phyloP scores from a whole-genome alignment of 1,140 invertebrate species.

The Planococcus citri region DNA sequence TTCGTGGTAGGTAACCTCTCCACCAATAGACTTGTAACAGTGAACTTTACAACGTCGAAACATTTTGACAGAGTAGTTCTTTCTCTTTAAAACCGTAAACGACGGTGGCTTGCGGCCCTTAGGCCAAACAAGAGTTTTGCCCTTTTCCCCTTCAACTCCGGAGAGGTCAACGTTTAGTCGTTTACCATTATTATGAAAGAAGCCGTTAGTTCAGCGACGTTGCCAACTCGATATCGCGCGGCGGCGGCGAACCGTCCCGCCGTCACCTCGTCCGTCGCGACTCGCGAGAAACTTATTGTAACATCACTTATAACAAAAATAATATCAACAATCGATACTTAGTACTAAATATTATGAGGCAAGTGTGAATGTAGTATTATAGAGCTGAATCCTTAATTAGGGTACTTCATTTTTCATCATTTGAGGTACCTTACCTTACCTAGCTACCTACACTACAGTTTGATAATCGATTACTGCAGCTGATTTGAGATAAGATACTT shows the following conservation, averaged over 20 bases:
- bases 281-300: not conserved
- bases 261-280: no score
- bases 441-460: no score
- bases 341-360: no score
- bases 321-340: no score
- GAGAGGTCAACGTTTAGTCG: conserved; percentile 13
- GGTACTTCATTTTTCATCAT: no score
- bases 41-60: conserved; percentile 6
- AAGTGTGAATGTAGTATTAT: no score
- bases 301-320: no score
- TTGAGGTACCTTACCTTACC: no score
- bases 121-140: conserved; percentile 11
- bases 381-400: no score
- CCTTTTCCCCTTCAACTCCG: not conserved
- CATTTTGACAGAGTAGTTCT: not conserved
- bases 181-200: conserved; percentile 11
- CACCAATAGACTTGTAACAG: not conserved
- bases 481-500: no score
- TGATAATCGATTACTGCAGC: no score
- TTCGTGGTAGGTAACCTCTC: not conserved
- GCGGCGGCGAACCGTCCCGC: not conserved
- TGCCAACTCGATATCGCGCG: not conserved
- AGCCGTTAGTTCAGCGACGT: conserved; percentile 13
- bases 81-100: not conserved
- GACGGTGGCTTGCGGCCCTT: conserved; percentile 6